Base-by-base conservation (phyloP, 2,797 vertebrate genomes). In the Graptemys geographica region DNA sequence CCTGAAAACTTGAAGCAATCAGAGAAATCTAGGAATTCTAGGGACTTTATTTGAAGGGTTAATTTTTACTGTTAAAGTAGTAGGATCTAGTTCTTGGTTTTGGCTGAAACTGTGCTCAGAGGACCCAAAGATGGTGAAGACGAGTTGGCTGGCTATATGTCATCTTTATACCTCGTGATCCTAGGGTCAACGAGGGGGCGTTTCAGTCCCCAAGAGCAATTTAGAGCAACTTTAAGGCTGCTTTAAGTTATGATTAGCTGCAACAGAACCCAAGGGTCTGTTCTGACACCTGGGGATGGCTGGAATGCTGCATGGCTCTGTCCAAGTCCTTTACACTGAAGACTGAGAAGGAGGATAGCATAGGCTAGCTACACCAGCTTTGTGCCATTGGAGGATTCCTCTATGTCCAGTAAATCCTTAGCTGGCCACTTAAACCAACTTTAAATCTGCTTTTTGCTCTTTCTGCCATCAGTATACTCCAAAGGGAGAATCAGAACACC, bases 1-100 rank as follows among this genome's bases (percentile, higher is more conserved):
- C 0, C 1, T 78, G 56, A 11, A 1, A 18, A 72, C 87, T 5
- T 88, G 19, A 72, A 0, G 57, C 3, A 85, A 5, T 51, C 59
- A 25, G 85, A 86, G 33, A 79, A n/a, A 37, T 80, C 5, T 2
- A 86, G 15, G 2, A 59, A 59, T 49, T 76, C 15, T 41, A 80
- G 53, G 16, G 23, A n/a, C 44, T 79, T 84, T 55, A 91, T 3
- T 41, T 11, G 4, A 87, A 82, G 16, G 49, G 33, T 59, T 28
- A 25, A 8, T 31, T 90, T 91, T 81, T 55, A 81, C 23, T 41
- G 53, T 25, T 11, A 41, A 9, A 41, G 4, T 1, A 89, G 12
- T 11, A 90, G 5, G 15, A 37, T 69, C 62, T 37, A 21, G 16
- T n/a, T n/a, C 33, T 27, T 33, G 55, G 0, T 0, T 74, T 92